A percentile compares a stretch with the other conserved stretches of the same genome.
phyloP scores from a whole-genome alignment of 2,113 vertebrate genomes.

The Naja naja region DNA sequence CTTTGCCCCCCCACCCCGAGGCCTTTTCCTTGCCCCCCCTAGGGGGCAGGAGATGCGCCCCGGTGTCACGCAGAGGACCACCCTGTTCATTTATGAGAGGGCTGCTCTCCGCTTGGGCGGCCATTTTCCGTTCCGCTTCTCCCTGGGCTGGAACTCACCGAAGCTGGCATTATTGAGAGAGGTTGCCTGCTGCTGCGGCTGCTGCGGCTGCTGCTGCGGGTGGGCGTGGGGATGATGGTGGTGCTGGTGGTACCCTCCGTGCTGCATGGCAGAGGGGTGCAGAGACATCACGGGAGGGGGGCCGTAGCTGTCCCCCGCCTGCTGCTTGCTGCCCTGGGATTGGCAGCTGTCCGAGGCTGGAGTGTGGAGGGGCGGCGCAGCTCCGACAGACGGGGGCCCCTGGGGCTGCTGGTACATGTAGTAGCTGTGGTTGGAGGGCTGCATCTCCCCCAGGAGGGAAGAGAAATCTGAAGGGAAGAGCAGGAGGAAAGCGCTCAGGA shows the following conservation, averaged over 20 bases:
- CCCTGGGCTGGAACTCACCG: constrained; percentile 61
- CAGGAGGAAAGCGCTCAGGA: constrained; percentile 30
- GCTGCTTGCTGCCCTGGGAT: constrained; percentile 69
- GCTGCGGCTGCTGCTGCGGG: constrained; percentile 49
- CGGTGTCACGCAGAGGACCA: background rate
- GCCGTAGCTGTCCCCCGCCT: constrained; percentile 69
- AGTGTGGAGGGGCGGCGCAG: constrained; percentile 82
- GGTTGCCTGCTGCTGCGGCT: constrained; percentile 68
- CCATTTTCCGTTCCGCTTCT: background rate
- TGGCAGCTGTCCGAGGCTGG: constrained; percentile 79
- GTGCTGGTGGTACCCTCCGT: constrained; percentile 73
- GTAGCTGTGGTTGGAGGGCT: constrained; percentile 79
- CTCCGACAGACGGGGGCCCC: constrained; percentile 59
- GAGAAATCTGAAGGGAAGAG: constrained; percentile 66
- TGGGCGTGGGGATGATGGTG: constrained; percentile 69
- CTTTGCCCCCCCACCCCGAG: background rate
- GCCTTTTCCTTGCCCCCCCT: fast-evolving
- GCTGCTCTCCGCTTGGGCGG: background rate
- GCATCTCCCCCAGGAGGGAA: constrained; percentile 75
- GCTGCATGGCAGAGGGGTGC: constrained; percentile 72
- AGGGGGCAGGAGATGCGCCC: background rate
- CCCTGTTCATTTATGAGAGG: too few species aligned
- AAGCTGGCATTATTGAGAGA: constrained; percentile 73
- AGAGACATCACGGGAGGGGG: constrained; percentile 72
- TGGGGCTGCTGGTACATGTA: constrained; percentile 79